Percentiles rank a stretch among this genome's conserved stretches.
Conservation (phyloP, 2,888 invertebrate genomes). For the Endomychus coccineus region DNA sequence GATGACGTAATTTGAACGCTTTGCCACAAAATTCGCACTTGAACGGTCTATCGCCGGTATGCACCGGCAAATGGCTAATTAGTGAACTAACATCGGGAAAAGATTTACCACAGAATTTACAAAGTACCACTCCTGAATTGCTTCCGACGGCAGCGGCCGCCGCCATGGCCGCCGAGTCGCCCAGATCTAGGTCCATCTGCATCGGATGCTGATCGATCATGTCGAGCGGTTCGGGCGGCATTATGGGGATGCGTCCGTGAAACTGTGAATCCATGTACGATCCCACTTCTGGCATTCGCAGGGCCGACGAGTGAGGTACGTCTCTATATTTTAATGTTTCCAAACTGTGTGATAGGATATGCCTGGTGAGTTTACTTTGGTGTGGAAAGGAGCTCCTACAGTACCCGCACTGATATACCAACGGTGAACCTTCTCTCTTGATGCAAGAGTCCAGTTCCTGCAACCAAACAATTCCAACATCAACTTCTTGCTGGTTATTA, state of each 20-base stretch:
- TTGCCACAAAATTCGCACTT: constrained; percentile 92
- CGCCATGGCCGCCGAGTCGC: constrained; percentile 59
- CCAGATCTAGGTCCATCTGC: constrained; percentile 55
- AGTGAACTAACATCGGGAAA: constrained; percentile 85
- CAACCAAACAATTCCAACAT: constrained; percentile 80
- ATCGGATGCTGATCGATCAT: constrained; percentile 48
- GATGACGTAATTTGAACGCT: constrained; percentile 85
- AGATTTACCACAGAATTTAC: constrained; percentile 89
- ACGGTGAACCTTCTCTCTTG: constrained; percentile 43
- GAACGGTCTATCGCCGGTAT: constrained; percentile 85
- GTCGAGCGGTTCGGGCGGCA: constrained; percentile 41
- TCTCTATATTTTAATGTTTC: constrained; percentile 83
- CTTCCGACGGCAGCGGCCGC: constrained; percentile 54
- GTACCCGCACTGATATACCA: constrained; percentile 77
- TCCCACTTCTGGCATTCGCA: constrained; percentile 41
- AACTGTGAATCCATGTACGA: constrained; percentile 40
- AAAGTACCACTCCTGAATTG: constrained; percentile 60
- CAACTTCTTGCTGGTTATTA: constrained; percentile 74
- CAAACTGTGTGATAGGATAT: constrained; percentile 81
- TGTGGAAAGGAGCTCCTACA: constrained; percentile 83
- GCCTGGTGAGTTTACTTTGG: constrained; percentile 85
- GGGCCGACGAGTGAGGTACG: constrained; percentile 45
- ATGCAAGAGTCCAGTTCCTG: constrained; percentile 57
- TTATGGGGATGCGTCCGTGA: constrained; percentile 39
- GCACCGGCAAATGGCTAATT: constrained; percentile 80